These are phyloP conservation scores for Urocyon cinereoargenteus DNA, from an alignment of 2,797 vertebrate genomes.

Conservation along the genomic window DNA sequence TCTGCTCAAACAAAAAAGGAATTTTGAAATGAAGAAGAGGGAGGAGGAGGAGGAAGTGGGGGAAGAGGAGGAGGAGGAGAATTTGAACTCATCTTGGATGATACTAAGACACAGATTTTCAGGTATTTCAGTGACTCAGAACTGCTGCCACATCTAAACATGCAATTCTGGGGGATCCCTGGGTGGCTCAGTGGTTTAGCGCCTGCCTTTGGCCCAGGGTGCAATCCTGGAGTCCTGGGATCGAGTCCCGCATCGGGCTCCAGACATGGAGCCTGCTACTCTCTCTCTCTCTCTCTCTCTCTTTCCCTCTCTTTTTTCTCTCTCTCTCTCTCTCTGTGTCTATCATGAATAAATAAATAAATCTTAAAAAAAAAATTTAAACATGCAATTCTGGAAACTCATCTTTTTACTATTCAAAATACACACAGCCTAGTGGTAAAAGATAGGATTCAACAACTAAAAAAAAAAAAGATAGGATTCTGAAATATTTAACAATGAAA, in stretches of 20 bases:
- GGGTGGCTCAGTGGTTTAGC: too few species aligned
- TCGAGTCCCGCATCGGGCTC: too few species aligned
- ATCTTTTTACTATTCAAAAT: conserved; percentile 21
- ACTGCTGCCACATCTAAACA: neutral
- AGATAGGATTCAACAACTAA: neutral
- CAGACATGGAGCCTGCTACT: too few species aligned
- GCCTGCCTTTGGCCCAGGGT: too few species aligned
- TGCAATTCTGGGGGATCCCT: neutral
- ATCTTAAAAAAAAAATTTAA: neutral
- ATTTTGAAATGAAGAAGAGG: neutral
- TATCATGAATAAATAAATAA: too few species aligned
- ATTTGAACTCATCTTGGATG: neutral
- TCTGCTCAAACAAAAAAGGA: conserved; percentile 57
- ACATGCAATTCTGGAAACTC: conserved; percentile 3
- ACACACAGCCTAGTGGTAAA: neutral
- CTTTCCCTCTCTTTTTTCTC: too few species aligned
- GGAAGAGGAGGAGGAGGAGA: too few species aligned
- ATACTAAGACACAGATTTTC: conserved; percentile 40
- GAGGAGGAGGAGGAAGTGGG: neutral
- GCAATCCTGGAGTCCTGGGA: too few species aligned
- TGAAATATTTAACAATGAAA: neutral
- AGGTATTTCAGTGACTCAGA: conserved; percentile 24
- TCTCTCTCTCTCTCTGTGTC: too few species aligned
- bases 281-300: too few species aligned
- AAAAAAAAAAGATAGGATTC: neutral